phyloP scores from a whole-genome alignment of 1,140 invertebrate genomes.

The Trachelipus rathkii region DNA sequence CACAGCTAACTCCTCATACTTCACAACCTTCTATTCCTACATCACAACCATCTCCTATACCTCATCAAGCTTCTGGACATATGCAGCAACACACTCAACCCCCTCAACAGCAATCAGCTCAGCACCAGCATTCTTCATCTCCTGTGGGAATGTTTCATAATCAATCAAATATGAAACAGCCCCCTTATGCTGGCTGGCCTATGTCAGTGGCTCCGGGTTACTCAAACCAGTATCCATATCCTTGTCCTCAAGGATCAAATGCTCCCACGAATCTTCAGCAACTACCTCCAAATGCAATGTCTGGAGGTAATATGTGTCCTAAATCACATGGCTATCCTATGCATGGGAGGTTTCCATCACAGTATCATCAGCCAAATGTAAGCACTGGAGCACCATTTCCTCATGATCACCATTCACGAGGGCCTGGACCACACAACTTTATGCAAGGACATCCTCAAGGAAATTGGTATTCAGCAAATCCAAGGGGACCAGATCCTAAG shows the following conservation, averaged over 20 bases:
- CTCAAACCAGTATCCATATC: neutral
- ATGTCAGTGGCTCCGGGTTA: neutral
- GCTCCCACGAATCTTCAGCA: neutral
- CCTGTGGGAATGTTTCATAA: neutral
- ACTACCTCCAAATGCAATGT: neutral
- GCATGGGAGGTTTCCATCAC: neutral
- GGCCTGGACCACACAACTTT: slow-evolving; percentile 1
- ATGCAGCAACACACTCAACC: slow-evolving; percentile 20
- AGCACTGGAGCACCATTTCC: neutral
- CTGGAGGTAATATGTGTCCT: neutral
- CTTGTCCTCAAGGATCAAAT: neutral
- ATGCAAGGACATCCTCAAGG: slow-evolving; percentile 1
- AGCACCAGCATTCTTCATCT: slow-evolving; percentile 13
- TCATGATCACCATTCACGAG: neutral
- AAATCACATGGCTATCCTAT: slow-evolving; percentile 4
- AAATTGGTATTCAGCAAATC: neutral
- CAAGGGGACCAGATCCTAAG: neutral
- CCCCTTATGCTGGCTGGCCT: neutral
- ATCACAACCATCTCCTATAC: slow-evolving; percentile 21
- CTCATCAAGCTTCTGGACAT: slow-evolving; percentile 5
- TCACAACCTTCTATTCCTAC: slow-evolving; percentile 8
- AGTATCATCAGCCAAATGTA: neutral
- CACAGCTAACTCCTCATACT: slow-evolving; percentile 20
- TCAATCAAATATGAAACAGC: slow-evolving; percentile 7
- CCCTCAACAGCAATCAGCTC: slow-evolving; percentile 17